Conservation (phyloP, 2,113 vertebrate genomes). For the Corythornis vintsioides region DNA sequence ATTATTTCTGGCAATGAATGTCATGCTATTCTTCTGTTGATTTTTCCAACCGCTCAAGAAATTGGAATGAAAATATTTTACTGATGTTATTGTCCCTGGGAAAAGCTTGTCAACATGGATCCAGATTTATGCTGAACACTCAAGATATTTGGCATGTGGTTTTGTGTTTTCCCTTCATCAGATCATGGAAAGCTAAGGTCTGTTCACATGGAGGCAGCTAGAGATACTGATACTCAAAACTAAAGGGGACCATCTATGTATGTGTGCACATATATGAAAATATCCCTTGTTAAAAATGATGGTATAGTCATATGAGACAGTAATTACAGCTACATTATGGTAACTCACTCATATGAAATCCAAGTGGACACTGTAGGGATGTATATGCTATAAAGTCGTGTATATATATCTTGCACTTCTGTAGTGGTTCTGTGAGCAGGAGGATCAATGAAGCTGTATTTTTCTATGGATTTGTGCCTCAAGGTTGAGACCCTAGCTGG, state of each 20-base stretch:
- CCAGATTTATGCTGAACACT: constrained; percentile 55
- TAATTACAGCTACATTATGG: neutral
- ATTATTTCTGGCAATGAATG: constrained; percentile 73
- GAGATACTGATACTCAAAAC: neutral
- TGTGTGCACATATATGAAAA: neutral
- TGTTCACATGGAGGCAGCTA: neutral
- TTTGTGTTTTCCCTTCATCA: constrained; percentile 11
- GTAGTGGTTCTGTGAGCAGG: neutral
- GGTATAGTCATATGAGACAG: neutral
- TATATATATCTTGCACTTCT: neutral
- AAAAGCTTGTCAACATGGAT: constrained; percentile 52
- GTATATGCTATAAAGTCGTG: neutral
- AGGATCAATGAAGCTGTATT: constrained; percentile 31
- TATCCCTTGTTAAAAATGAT: neutral
- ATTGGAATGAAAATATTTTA: constrained; percentile 72
- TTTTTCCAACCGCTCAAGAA: constrained; percentile 74
- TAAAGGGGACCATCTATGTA: neutral
- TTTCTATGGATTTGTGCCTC: constrained; percentile 41
- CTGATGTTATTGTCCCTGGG: constrained; percentile 56
- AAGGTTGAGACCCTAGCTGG: neutral
- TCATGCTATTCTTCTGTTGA: constrained; percentile 66
- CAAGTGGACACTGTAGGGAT: neutral
- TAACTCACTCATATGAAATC: neutral
- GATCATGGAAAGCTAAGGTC: neutral
- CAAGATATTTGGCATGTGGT: neutral